A percentile compares a stretch with the other conserved stretches of the same genome.
Conservation (phyloP, 2,113 vertebrate genomes). For the Urocolius indicus region DNA sequence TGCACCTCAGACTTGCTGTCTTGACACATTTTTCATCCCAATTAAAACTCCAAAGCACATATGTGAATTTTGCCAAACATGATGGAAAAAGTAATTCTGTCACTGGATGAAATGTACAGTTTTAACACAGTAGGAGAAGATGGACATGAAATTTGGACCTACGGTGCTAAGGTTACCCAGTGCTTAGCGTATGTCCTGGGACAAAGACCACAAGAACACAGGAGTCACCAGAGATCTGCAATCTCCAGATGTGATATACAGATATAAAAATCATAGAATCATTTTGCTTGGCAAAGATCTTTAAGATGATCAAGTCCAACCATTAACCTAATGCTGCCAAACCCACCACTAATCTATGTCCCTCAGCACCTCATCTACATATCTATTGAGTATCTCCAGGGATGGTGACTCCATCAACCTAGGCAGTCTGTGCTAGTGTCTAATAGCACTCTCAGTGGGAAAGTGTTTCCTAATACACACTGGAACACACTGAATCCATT, state of each 20-base stretch:
- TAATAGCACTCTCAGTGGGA: too few relatives aligned
- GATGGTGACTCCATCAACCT: too few relatives aligned
- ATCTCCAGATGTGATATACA: not conserved
- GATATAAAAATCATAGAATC: not conserved
- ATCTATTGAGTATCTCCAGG: too few relatives aligned
- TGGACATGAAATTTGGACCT: not conserved
- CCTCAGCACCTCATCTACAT: too few relatives aligned
- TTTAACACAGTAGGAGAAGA: not conserved
- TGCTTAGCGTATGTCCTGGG: accelerated
- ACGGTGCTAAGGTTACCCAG: not conserved
- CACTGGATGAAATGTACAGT: not conserved
- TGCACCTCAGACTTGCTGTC: not conserved
- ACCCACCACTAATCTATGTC: too few relatives aligned
- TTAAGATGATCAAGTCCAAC: too few relatives aligned
- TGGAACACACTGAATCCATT: not conserved
- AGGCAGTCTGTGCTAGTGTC: too few relatives aligned
- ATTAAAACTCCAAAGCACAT: not conserved
- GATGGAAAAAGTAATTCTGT: not conserved
- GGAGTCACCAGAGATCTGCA: not conserved
- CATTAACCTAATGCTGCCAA: too few relatives aligned
- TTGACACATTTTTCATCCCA: not conserved
- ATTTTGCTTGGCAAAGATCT: too few relatives aligned
- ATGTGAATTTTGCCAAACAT: not conserved
- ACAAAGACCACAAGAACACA: not conserved
- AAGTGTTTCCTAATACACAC: too few relatives aligned